Evolutionary conservation across 1,140 invertebrate species (phyloP), one percentile per base, ranked within the genome.

Genomic region (Pseudomyrmex pallidus): DNA sequence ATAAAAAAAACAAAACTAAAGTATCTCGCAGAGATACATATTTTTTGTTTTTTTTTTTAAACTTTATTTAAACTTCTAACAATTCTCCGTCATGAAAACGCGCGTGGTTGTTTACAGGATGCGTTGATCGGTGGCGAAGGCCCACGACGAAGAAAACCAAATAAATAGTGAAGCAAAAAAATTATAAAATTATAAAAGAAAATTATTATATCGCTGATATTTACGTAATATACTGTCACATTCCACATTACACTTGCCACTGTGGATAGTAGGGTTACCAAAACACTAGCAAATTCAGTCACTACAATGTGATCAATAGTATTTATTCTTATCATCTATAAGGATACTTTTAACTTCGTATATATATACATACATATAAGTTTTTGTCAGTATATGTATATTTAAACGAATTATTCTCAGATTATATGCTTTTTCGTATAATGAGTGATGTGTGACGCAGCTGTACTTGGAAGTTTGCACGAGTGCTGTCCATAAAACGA

Each of bases 61-160:
- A 8, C 22, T 20, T 59, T 59, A 17, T 9, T 17, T 17, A 59
- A n/a, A 15, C 44, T 66, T n/a, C 13, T 25, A 54, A 44, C n/a
- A 2, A 35, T 52, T 2, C 9, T 62, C 2, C 1, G 8, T 50
- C 17, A 54, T 17, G 5, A 62, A 17, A 25, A 25, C 48, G 20
- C 0, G n/a, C 4, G 52, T 44, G 10, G 22, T 73, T 48, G 20
- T 80, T 35, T 73, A 10, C 64, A 87, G 86, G 61, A 82, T 22
- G 72, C 82, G 4, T 46, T 48, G 12, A 50, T 85, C 7, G 86
- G 83, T 74, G 90, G 85, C 2, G 92, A 94, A 84, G 93, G 93
- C 64, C 93, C 94, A 83, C 89, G 94, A 85, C 93, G 93, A 91
- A 94, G 94, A 92, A 94, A 93, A 91, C 92, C 90, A 92, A 93